Base-by-base conservation (phyloP, 2,888 invertebrate species). In the Plebejus argus region DNA sequence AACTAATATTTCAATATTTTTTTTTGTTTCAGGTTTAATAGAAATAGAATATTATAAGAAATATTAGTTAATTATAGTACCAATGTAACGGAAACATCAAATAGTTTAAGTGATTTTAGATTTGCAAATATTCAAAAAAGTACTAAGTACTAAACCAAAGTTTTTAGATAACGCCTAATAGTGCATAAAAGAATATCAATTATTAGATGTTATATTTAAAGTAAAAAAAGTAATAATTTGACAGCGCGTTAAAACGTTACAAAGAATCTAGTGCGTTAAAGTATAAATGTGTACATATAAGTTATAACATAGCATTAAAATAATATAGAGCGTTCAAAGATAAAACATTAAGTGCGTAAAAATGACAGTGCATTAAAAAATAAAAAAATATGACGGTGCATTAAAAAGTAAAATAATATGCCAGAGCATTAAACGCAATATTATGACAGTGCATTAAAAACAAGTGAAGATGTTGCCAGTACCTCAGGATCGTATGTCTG, bases 401-500 rank as follows among this genome's bases (percentile, higher is more conserved):
- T 39, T 71, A 45, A 39, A 45, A 45, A n/a, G 39, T 71, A n/a
- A 18, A 70, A 39, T 72, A 45, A 45, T 56, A 56, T 56, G 15
- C 8, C 12, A 56, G 56, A n/a, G 58, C 20, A 61, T 23, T 61
- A 23, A 7, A 23, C 20, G 12, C 23, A 23, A 61, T 20, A 20
- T 70, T 33, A 56, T 20, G 45, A 20, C 3, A 76, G 79, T 76
- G 58, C 66, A 74, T 75, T 77, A 77, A 78, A 77, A 76, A 77
- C 35, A 61, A 79, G 79, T 76, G 82, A 88, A 83, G 80, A 94
- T 95, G 95, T 87, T 95, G 87, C 94, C 95, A 76, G 91, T 95
- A 79, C 94, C 94, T 35, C 94, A 94, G 85, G 94, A 95, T 85
- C 91, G 95, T 81, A 85, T 95, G 94, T 95, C 96, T 71, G 95